Conservation (phyloP, 2,113 vertebrate genomes). For the Cololabis saira region DNA sequence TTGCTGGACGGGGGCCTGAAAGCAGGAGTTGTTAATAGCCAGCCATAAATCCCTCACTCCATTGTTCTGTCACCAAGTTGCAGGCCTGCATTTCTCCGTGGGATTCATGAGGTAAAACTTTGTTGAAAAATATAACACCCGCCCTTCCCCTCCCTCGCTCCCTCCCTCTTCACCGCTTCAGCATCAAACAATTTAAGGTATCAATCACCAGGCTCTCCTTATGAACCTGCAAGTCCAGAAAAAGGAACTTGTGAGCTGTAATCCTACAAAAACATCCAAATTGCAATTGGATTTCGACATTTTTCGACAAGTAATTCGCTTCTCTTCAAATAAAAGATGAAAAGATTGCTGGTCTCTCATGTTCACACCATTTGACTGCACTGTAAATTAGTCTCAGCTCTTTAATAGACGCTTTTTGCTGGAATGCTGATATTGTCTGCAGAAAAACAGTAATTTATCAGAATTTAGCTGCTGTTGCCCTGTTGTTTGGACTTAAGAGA, state of each 20-base stretch:
- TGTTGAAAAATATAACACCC: conserved; percentile 38
- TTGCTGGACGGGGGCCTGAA: conserved; percentile 68
- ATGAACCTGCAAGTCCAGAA: conserved; percentile 33
- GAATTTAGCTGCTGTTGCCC: conserved; percentile 66
- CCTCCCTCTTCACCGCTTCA: conserved; percentile 14
- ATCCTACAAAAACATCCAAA: conserved; percentile 40
- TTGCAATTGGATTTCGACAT: conserved; percentile 26
- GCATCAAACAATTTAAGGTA: conserved; percentile 52
- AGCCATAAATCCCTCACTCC: conserved; percentile 79
- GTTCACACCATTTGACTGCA: conserved; percentile 31
- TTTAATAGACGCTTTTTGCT: conserved; percentile 55
- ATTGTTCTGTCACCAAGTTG: conserved; percentile 80
- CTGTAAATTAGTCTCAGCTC: conserved; percentile 47
- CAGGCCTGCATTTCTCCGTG: conserved; percentile 64
- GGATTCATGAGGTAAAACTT: conserved; percentile 63
- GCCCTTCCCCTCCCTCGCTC: neutral
- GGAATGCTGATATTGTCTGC: conserved; percentile 55
- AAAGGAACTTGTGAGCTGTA: conserved; percentile 38
- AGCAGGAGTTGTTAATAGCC: conserved; percentile 75
- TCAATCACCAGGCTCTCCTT: conserved; percentile 22
- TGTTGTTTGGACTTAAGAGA: conserved; percentile 36
- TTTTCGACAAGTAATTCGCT: conserved; percentile 39
- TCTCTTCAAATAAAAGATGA: conserved; percentile 35
- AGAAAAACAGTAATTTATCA: conserved; percentile 52
- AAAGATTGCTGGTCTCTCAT: conserved; percentile 36